These are phyloP conservation scores for Paralichthys olivaceus DNA, from an alignment of 2,113 vertebrate genomes.

Conservation along the genomic window DNA sequence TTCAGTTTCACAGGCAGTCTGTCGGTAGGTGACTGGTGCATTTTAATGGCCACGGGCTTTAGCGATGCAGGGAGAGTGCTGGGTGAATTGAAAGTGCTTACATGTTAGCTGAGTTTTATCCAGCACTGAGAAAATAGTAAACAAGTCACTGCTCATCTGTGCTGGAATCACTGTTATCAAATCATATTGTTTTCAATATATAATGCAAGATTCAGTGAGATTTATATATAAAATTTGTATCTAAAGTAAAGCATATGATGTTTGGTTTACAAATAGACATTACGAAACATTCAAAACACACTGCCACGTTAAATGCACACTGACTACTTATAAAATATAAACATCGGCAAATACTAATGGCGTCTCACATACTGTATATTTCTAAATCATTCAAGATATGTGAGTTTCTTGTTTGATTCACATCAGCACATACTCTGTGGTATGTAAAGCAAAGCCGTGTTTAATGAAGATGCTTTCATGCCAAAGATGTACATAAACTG, in stretches of 20 bases:
- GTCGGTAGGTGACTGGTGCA: constrained; percentile 65
- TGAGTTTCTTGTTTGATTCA: background rate
- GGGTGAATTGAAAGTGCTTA: constrained; percentile 43
- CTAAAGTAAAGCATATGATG: background rate
- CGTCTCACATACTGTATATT: background rate
- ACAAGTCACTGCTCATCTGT: constrained; percentile 23
- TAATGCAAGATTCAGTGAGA: no score
- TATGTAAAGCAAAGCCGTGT: constrained; percentile 12
- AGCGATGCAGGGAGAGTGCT: constrained; percentile 47
- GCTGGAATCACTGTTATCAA: constrained; percentile 18
- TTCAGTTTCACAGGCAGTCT: constrained; percentile 64
- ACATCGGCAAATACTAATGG: background rate
- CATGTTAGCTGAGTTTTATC: constrained; percentile 55
- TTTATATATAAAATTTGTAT: background rate
- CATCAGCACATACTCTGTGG: background rate
- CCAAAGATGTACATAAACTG: constrained; percentile 14
- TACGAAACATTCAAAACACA: background rate
- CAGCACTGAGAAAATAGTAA: constrained; percentile 38
- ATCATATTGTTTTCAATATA: background rate
- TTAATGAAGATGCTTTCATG: constrained; percentile 17
- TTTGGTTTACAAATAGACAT: background rate
- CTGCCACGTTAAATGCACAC: background rate
- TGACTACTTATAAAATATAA: background rate
- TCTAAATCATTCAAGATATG: constrained; percentile 21
- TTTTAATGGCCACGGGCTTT: constrained; percentile 64